Conservation (phyloP, 2,797 vertebrate species). For the Chloroceryle inda region DNA sequence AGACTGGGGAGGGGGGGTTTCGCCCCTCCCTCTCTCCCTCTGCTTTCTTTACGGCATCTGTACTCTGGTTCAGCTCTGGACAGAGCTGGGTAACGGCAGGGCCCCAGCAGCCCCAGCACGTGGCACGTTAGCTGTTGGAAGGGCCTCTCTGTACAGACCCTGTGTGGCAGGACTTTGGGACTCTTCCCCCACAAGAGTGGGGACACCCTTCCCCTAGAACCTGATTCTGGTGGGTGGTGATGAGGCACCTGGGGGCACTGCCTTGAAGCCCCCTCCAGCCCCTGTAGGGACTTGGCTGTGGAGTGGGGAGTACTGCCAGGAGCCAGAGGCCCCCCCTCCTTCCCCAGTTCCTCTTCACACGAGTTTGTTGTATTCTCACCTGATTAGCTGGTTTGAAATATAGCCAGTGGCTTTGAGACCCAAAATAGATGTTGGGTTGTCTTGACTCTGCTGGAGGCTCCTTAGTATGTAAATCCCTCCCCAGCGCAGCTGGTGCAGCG, state of each 20-base stretch:
- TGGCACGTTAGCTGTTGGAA: not conserved
- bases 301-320: not conserved
- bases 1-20: not conserved
- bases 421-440: conserved; percentile 24
- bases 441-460: not conserved
- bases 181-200: fast-evolving
- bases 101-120: not conserved
- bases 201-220: not conserved
- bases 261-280: not conserved
- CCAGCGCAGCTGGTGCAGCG: not conserved
- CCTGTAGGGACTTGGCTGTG: not conserved
- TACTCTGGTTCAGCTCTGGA: not conserved
- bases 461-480: conserved; percentile 56
- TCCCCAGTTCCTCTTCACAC: not conserved
- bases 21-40: not conserved
- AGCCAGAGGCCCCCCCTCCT: not conserved
- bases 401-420: conserved; percentile 44
- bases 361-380: not conserved
- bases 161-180: not conserved
- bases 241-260: not conserved
- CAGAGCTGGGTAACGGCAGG: not conserved
- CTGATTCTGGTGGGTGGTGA: not conserved
- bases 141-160: not conserved
- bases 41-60: not conserved
- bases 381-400: conserved; percentile 5